Percentiles rank a stretch among this genome's conserved stretches.
phyloP scores from a whole-genome alignment of 2,113 vertebrate species.

The Stigmatopora nigra region DNA sequence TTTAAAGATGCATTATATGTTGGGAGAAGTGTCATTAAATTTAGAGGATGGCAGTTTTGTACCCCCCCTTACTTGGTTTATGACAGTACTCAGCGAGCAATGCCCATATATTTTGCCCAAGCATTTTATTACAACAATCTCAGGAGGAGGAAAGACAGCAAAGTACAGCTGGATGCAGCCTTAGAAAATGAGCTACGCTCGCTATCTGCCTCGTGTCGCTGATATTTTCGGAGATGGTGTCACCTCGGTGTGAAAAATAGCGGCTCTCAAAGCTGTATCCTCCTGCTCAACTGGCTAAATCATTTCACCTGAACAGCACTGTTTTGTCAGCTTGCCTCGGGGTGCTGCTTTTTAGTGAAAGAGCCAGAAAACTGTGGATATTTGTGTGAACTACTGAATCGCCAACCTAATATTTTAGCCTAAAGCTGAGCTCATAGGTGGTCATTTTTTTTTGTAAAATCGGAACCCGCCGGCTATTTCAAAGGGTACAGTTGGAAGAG shows the following conservation, averaged over 20 bases:
- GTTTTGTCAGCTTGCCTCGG: constrained; percentile 34
- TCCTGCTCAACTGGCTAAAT: constrained; percentile 55
- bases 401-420: background rate
- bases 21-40: constrained; percentile 17
- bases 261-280: constrained; percentile 34
- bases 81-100: constrained; percentile 14
- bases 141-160: constrained; percentile 19
- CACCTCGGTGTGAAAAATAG: constrained; percentile 42
- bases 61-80: background rate
- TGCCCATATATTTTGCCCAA: constrained; percentile 29
- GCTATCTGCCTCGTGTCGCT: constrained; percentile 41
- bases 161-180: constrained; percentile 17
- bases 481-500: background rate
- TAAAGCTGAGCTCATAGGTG: background rate
- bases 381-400: constrained; percentile 17
- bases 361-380: background rate
- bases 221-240: constrained; percentile 45
- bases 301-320: constrained; percentile 48
- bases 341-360: constrained; percentile 9
- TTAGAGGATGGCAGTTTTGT: constrained; percentile 6
- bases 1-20: constrained; percentile 1
- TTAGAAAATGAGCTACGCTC: constrained; percentile 43
- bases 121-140: constrained; percentile 27
- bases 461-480: background rate
- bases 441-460: background rate